These are phyloP conservation scores for Melanotaenia maccullochi DNA, from an alignment of 2,797 vertebrate genomes.

Conservation along the genomic window DNA sequence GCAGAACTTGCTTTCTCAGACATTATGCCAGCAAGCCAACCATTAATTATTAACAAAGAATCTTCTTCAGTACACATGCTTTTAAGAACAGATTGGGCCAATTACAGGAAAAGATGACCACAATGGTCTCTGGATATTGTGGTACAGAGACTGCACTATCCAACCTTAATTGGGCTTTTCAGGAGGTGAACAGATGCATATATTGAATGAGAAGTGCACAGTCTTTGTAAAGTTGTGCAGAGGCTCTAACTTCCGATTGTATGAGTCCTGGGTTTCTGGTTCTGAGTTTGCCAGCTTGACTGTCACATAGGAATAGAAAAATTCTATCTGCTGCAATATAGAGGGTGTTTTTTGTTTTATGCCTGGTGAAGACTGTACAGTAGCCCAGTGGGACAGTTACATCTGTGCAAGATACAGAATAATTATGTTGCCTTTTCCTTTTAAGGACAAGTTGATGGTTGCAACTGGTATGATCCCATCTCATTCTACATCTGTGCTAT, in stretches of 20 bases:
- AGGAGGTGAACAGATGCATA: slow-evolving; percentile 19
- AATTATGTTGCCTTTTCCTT: neutral
- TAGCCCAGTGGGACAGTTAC: neutral
- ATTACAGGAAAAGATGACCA: slow-evolving; percentile 36
- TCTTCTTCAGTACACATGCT: neutral
- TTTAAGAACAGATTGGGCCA: slow-evolving; percentile 15
- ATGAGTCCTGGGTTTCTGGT: neutral
- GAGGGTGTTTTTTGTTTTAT: neutral
- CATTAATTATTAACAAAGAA: slow-evolving; percentile 39
- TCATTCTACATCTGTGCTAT: too few species aligned
- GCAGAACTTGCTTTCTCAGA: neutral
- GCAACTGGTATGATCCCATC: too few species aligned
- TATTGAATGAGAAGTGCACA: slow-evolving; percentile 25
- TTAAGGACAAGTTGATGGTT: neutral
- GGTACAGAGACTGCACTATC: neutral
- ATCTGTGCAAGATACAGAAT: neutral
- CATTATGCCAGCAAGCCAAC: slow-evolving; percentile 1
- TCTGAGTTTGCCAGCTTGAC: neutral
- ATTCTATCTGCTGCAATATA: neutral
- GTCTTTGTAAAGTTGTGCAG: neutral
- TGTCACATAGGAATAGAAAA: neutral
- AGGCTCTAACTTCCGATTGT: neutral
- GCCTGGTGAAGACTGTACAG: neutral
- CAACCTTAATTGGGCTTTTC: slow-evolving; percentile 20
- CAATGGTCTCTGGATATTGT: slow-evolving; percentile 17